Percentiles rank a stretch among this genome's conserved stretches.
Evolutionary conservation across 64 coral and sea anemone genomes (phyloP).

Genomic region (Platygyra sinensis): DNA sequence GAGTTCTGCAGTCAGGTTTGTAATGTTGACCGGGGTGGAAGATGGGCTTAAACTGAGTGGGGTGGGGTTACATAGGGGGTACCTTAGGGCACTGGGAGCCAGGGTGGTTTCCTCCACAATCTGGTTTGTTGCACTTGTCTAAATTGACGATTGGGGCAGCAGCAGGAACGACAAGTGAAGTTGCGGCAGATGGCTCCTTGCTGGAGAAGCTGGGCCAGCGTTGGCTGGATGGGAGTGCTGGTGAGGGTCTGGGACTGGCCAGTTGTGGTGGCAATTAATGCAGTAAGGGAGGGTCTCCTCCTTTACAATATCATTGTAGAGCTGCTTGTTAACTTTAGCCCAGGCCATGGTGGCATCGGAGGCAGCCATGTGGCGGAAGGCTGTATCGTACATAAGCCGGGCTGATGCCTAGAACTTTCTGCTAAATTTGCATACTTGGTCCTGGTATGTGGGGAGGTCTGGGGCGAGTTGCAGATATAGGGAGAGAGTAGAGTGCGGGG

Average conservation of each 20-base stretch:
- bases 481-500: neutral
- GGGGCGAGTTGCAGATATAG: neutral
- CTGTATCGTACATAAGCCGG: neutral
- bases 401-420: neutral
- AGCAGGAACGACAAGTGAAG: neutral
- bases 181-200: neutral
- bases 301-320: slow-evolving; percentile 4
- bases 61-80: neutral
- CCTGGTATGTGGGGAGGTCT: neutral
- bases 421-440: neutral
- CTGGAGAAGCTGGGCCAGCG: neutral
- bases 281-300: too few species aligned
- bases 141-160: neutral
- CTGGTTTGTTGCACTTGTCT: neutral
- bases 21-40: slow-evolving; percentile 12
- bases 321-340: neutral
- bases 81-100: too few species aligned
- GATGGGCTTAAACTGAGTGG: neutral
- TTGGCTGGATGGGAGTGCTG: too few species aligned
- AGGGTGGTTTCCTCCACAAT: slow-evolving; percentile 12
- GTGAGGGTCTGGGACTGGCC: too few species aligned
- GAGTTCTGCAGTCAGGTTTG: too few species aligned
- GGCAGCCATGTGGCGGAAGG: neutral
- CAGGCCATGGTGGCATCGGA: too few species aligned
- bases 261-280: too few species aligned